Evolutionary conservation across 2,888 invertebrate species (phyloP).

Genomic region (Alloplasta piceator): DNA sequence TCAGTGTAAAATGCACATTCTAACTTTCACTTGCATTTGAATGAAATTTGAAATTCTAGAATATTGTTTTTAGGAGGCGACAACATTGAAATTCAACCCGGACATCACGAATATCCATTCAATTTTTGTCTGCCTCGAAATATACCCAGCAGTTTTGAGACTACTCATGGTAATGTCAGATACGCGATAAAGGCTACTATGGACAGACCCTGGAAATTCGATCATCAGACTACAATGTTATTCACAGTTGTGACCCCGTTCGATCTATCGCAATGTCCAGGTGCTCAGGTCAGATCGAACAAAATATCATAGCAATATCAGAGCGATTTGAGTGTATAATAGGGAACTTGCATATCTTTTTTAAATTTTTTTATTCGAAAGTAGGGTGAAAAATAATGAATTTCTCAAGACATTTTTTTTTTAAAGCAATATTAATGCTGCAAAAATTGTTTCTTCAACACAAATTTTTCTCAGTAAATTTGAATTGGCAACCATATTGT

Average conservation of each 20-base stretch:
- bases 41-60: neutral
- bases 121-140: slow-evolving; percentile 89
- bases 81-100: slow-evolving; percentile 88
- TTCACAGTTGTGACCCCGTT: slow-evolving; percentile 91
- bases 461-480: no score
- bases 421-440: no score
- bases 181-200: slow-evolving; percentile 91
- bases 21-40: neutral
- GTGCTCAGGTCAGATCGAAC: slow-evolving; percentile 36
- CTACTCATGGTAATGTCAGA: slow-evolving; percentile 88
- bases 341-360: no score
- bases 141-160: slow-evolving; percentile 90
- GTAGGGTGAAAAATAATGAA: no score
- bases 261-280: slow-evolving; percentile 87
- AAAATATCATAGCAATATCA: neutral
- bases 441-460: no score
- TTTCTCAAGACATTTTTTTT: no score
- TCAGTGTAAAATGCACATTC: neutral
- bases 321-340: neutral
- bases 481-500: no score
- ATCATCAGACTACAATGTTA: slow-evolving; percentile 90
- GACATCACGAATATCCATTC: slow-evolving; percentile 90
- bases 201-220: slow-evolving; percentile 92
- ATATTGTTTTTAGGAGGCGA: slow-evolving; percentile 82
- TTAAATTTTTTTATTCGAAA: no score